Conservation (phyloP, 2,888 invertebrate genomes). For the Tortrix viridana region DNA sequence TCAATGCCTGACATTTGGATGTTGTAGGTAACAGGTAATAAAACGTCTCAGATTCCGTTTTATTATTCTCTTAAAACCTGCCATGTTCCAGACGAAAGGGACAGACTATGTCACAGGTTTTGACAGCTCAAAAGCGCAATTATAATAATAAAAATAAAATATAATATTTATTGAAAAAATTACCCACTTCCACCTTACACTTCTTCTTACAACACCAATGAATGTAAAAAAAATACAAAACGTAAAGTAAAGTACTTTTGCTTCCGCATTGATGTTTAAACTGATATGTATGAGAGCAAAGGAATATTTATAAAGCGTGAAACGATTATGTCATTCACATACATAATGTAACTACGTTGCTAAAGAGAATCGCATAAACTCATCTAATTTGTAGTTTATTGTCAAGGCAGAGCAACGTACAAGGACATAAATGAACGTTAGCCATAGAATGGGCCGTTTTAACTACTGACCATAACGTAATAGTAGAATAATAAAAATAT, state of each 20-base stretch:
- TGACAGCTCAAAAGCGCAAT: too few relatives aligned
- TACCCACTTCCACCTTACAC: too few relatives aligned
- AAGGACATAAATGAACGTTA: slow-evolving; percentile 8
- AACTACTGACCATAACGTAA: slow-evolving; percentile 30
- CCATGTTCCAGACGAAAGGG: too few relatives aligned
- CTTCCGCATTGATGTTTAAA: slow-evolving; percentile 12
- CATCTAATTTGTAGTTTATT: slow-evolving; percentile 15
- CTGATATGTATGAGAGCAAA: slow-evolving; percentile 14
- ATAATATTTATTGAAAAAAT: too few relatives aligned
- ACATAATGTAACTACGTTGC: not conserved
- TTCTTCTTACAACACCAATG: not conserved
- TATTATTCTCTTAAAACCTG: too few relatives aligned
- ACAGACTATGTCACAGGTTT: too few relatives aligned
- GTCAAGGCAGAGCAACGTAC: slow-evolving; percentile 5
- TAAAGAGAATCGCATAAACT: slow-evolving; percentile 1
- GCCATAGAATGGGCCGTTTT: slow-evolving; percentile 11
- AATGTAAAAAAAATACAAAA: slow-evolving; percentile 4
- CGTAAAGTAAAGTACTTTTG: slow-evolving; percentile 20
- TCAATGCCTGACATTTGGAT: too few relatives aligned
- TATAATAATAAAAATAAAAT: too few relatives aligned
- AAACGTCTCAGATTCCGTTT: too few relatives aligned
- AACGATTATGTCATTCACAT: slow-evolving; percentile 27
- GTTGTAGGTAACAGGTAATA: too few relatives aligned
- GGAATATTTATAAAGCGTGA: slow-evolving; percentile 18
- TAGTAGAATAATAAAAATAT: not conserved